Percentiles rank a stretch among this genome's conserved stretches.
phyloP scores from a whole-genome alignment of 2,797 vertebrate genomes.

The Holocentrus rufus region DNA sequence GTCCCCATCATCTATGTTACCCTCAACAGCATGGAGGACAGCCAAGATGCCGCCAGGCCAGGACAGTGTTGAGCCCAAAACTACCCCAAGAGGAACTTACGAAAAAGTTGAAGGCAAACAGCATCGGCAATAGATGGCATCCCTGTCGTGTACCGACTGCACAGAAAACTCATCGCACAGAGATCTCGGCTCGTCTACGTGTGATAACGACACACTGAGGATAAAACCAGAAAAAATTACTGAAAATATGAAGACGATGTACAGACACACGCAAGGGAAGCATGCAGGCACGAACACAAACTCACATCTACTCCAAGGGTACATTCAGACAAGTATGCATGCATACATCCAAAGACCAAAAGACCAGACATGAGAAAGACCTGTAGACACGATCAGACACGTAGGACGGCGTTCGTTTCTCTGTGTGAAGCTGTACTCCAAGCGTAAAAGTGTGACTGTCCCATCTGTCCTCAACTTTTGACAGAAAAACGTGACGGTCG shows the following conservation, averaged over 20 bases:
- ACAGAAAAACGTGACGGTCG: not conserved
- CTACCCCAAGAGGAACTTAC: not conserved
- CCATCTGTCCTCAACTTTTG: constrained; percentile 12
- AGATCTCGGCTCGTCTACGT: not conserved
- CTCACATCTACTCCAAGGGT: constrained; percentile 42
- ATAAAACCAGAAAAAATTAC: not conserved
- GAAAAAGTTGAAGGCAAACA: not conserved
- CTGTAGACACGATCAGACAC: constrained; percentile 49
- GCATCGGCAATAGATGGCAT: not conserved
- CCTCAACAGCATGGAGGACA: constrained; percentile 72
- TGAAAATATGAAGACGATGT: constrained; percentile 29
- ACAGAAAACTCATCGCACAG: not conserved
- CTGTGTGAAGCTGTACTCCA: constrained; percentile 5
- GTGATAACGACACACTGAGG: constrained; percentile 11
- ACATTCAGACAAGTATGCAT: constrained; percentile 60
- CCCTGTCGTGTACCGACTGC: constrained; percentile 13
- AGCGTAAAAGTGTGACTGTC: constrained; percentile 33
- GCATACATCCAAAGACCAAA: constrained; percentile 47
- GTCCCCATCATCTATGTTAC: constrained; percentile 94
- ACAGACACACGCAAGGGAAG: constrained; percentile 49
- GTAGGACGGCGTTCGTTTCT: constrained; percentile 12
- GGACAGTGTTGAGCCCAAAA: constrained; percentile 31
- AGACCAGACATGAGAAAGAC: constrained; percentile 42
- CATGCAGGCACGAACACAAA: constrained; percentile 59
- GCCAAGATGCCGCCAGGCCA: constrained; percentile 33